Conservation (phyloP, 2,113 vertebrate genomes). For the Pterocles orientalis region DNA sequence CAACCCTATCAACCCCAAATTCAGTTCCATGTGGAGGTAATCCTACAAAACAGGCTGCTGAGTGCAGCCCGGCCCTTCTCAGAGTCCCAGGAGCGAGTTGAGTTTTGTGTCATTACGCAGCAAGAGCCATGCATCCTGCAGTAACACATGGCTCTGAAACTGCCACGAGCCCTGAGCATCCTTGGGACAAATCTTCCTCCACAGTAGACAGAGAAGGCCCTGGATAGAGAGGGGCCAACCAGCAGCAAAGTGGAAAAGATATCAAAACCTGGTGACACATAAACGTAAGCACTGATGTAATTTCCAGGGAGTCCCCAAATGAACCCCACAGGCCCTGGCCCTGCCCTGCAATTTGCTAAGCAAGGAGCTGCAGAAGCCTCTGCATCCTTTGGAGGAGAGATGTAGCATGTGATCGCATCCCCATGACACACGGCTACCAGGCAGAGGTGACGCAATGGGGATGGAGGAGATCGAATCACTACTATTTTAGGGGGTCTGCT, state of each 20-base stretch:
- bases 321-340: neutral
- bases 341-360: neutral
- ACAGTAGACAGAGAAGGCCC: neutral
- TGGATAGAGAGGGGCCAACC: neutral
- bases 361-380: neutral
- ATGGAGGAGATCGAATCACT: neutral
- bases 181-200: neutral
- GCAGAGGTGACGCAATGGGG: neutral
- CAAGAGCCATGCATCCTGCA: neutral
- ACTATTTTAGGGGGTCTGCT: conserved; percentile 22
- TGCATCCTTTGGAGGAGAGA: neutral
- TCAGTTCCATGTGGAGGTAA: neutral
- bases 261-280: neutral
- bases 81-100: neutral
- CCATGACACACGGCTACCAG: neutral
- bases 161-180: neutral
- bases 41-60: neutral
- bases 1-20: neutral
- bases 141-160: neutral
- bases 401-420: neutral
- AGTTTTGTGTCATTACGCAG: rapidly evolving
- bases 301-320: conserved; percentile 2
- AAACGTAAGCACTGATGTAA: neutral
- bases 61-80: neutral
- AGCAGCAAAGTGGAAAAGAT: neutral